Evolutionary conservation across 2,888 invertebrate genomes (phyloP).

Genomic region (Choreutis nemorana): DNA sequence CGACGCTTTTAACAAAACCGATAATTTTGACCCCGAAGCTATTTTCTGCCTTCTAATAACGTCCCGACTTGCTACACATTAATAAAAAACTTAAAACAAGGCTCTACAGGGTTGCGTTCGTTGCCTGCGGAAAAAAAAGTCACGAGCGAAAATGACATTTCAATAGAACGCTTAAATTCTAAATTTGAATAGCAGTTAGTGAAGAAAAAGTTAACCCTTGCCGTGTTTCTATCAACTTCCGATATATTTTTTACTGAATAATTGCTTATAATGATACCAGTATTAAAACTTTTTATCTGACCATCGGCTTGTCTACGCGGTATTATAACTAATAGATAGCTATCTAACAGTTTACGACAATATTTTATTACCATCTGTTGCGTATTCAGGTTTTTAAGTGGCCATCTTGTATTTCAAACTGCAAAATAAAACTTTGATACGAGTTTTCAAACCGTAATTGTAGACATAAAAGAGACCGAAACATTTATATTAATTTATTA

Average conservation of each 20-base stretch:
- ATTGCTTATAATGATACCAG: constrained; percentile 31
- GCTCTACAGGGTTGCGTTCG: constrained; percentile 30
- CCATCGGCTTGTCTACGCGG: constrained; percentile 19
- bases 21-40: constrained; percentile 6
- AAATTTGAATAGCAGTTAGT: constrained; percentile 5
- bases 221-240: constrained; percentile 20
- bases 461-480: too few relatives aligned
- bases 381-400: too few relatives aligned
- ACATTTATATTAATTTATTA: too few relatives aligned
- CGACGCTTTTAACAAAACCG: too few relatives aligned
- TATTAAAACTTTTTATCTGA: constrained; percentile 26
- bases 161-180: background rate
- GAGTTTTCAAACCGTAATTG: too few relatives aligned
- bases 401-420: too few relatives aligned
- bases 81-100: constrained; percentile 22
- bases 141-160: background rate
- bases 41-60: constrained; percentile 13
- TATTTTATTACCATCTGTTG: too few relatives aligned
- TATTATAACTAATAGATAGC: constrained; percentile 14
- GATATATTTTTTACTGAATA: constrained; percentile 21
- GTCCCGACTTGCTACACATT: constrained; percentile 5
- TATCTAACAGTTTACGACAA: constrained; percentile 20
- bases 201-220: constrained; percentile 10
- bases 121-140: constrained; percentile 23
- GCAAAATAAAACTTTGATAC: too few relatives aligned